Conservation (phyloP, 2,888 invertebrate genomes). For the Parthenolecanium corni region DNA sequence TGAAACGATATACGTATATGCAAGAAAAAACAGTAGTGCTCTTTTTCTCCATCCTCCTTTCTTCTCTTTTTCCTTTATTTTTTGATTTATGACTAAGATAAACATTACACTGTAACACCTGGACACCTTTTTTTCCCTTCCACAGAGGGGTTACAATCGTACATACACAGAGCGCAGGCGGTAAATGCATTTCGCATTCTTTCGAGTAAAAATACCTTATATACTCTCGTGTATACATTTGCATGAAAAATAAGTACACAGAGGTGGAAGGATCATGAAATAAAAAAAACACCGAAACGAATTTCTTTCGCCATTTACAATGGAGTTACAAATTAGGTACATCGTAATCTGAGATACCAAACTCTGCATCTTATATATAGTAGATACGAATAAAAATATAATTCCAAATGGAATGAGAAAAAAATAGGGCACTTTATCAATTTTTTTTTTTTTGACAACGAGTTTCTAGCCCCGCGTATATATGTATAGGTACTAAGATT, state of each 20-base stretch:
- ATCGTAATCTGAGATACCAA: neutral
- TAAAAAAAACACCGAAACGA: neutral
- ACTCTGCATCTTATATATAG: neutral
- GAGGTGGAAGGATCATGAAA: no score
- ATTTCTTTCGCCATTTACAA: conserved; percentile 2
- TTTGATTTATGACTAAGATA: conserved; percentile 20
- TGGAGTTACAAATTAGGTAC: conserved; percentile 16
- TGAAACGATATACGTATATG: no score
- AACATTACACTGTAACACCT: conserved; percentile 10
- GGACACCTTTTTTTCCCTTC: neutral
- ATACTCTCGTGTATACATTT: conserved; percentile 20
- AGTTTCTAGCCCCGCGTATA: neutral
- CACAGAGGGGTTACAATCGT: neutral
- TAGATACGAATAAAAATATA: neutral
- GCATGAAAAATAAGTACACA: conserved; percentile 9
- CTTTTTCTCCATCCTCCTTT: neutral
- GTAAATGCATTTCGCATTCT: conserved; percentile 9
- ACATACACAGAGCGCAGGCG: conserved; percentile 3
- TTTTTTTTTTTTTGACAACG: neutral
- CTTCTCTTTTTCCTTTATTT: no score
- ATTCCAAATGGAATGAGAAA: neutral
- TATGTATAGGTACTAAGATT: no score
- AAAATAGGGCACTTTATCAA: conserved; percentile 2
- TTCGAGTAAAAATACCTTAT: neutral
- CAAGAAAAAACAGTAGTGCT: conserved; percentile 7